Percentiles rank a stretch among this genome's conserved stretches.
These are phyloP conservation scores for Eurytoma californica DNA, from an alignment of 2,888 invertebrate species.

Conservation along the genomic window DNA sequence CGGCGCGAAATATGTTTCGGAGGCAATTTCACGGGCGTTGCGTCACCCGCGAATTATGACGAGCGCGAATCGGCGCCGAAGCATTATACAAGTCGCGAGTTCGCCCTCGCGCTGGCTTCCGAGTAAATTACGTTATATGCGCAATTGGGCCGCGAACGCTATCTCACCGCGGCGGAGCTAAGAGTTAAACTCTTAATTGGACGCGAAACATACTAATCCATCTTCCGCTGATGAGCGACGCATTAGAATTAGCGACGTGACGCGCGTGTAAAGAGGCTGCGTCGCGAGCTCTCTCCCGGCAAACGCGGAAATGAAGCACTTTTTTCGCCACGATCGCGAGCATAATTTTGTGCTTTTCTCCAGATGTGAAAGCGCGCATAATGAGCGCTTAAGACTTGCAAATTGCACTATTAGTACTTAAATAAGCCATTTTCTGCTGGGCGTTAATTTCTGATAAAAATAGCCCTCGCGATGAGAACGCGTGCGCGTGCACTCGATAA, in stretches of 20 bases:
- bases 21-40: constrained; percentile 35
- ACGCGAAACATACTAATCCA: constrained; percentile 51
- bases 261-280: constrained; percentile 29
- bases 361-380: constrained; percentile 19
- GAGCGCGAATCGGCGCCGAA: constrained; percentile 27
- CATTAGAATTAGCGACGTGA: constrained; percentile 51
- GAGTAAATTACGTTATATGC: constrained; percentile 29
- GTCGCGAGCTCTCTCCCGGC: neutral
- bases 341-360: constrained; percentile 8
- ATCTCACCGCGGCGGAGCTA: neutral
- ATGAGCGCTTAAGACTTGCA: constrained; percentile 9
- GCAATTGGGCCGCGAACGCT: constrained; percentile 12
- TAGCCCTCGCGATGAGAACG: too few relatives aligned
- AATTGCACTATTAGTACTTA: neutral
- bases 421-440: neutral
- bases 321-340: constrained; percentile 6
- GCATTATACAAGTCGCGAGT: constrained; percentile 41
- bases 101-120: neutral
- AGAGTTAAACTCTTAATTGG: constrained; percentile 52
- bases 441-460: neutral
- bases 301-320: constrained; percentile 29
- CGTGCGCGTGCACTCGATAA: too few relatives aligned
- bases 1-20: neutral
- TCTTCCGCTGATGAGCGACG: constrained; percentile 48
- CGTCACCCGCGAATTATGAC: constrained; percentile 39